Base-by-base conservation (phyloP, 2,888 invertebrate species). In the Ennomos erosarius region DNA sequence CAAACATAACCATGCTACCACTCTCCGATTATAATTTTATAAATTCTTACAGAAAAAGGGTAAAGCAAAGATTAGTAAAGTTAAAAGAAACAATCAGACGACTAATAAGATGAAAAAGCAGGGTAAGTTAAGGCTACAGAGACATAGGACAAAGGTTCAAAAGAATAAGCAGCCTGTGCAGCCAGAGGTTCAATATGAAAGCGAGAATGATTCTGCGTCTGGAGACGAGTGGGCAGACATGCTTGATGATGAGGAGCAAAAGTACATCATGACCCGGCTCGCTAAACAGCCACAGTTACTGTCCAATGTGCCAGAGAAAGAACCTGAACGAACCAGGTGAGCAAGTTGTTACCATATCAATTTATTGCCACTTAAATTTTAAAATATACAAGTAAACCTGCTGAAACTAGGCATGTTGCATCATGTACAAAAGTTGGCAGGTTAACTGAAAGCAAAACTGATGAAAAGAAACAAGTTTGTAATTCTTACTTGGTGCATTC, bases 161-260 rank as follows among this genome's bases (percentile, higher is more conserved):
- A 88, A 87, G 67, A 85, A 82, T 55, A 85, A 84, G 40, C 82
- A 82, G 68, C 84, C 82, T 1, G 62, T 65, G 9, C 79, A 84
- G 3, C 76, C 84, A 1, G 78, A 85, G 40, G 59, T 78, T 12
- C 85, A 89, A 54, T 90, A 91, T 58, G 89, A 89, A 64, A 88
- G 88, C 64, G 92, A 90, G 9, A 90, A 88, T 62, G 91, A 93
- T 33, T 84, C 88, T 0, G 84, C 81, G 3, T 90, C 93, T 0
- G 93, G 90, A 0, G 92, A 93, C 37, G 93, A 93, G 68, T 92
- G 93, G 81, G 86, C 93, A 13, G 93, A 93, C 68, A 94, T 94
- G 94, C 74, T 94, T 68, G 94, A 94, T 45, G 87, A 90, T 1
- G 93, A 93, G 1, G 94, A 94, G 65, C 84, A 94, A 67, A 77